Evolutionary conservation across 2,797 vertebrate species (phyloP), one percentile per base, ranked within the genome.

Genomic region (Crenichthys baileyi): DNA sequence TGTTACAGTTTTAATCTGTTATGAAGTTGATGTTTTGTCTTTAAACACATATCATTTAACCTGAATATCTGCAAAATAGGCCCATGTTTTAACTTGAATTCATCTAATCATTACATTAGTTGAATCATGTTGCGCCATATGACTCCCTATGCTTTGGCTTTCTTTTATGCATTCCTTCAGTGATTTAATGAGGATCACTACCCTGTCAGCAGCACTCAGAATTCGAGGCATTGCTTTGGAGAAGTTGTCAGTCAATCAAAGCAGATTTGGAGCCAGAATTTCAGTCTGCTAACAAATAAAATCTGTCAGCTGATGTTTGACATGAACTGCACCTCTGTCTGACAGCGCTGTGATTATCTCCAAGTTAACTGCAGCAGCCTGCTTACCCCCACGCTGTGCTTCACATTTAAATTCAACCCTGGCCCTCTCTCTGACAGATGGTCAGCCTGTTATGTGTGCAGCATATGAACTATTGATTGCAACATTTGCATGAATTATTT

Each of bases 401-500:
- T 11, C 11, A 7, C 80, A 87, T 91, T 88, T 63, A 79, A 76
- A 91, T 88, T 75, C 91, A 79, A 82, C 73, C 7, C 0, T 41
- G 53, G 72, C 7, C 53, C 36, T 16, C 77, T 3, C 76, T 3
- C 29, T 12, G 55, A 84, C 91, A 93, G 91, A 93, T 92, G 92
- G 92, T 77, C 63, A 73, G 81, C 77, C 83, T 77, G 92, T 75
- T 86, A 15, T 82, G 87, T 84, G 89, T 76, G 89, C 84, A 85
- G 85, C 88, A 90, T 80, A 87, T 89, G 87, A 91, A 90, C 90
- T 87, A 83, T 91, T 91, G 89, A 92, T 90, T 89, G 91, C 87
- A 82, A 87, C 88, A 92, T 93, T 93, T 92, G 83, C 92, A 93
- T 93, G 90, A 92, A 88, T 92, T 90, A 92, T 92, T 90, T 85